These are phyloP conservation scores for Halisarca cf. caerulea DNA, from an alignment of 37 sponge, comb jelly and placozoan species.

Conservation along the genomic window DNA sequence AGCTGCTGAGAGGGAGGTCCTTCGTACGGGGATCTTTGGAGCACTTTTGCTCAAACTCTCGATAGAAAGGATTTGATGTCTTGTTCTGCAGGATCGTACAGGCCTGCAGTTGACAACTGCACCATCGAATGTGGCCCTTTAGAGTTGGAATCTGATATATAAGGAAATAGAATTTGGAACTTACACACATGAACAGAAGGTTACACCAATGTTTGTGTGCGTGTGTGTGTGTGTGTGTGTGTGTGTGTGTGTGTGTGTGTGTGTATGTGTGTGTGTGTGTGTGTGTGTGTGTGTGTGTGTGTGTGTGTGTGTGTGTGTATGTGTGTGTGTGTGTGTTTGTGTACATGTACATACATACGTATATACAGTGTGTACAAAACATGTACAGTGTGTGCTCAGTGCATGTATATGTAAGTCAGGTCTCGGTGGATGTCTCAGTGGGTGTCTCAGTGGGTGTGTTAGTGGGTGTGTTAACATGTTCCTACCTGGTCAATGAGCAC, in stretches of 20 bases:
- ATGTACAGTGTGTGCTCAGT: no score
- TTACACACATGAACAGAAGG: not conserved
- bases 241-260: constrained; percentile 1
- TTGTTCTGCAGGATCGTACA: constrained; percentile 87
- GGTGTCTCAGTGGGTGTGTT: not conserved
- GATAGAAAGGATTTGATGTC: constrained; percentile 54
- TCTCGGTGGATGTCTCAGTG: no score
- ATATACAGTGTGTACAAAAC: no score
- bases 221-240: constrained; percentile 40
- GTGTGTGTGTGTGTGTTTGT: no score
- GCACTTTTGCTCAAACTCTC: constrained; percentile 80
- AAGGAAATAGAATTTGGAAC: not conserved
- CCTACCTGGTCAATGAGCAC: constrained; percentile 32
- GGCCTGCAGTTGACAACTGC: constrained; percentile 86
- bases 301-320: constrained; percentile 36
- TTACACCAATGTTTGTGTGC: constrained; percentile 12
- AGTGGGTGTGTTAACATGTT: not conserved
- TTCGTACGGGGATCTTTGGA: constrained; percentile 68
- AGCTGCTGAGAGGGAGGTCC: constrained; percentile 90
- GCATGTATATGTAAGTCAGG: no score
- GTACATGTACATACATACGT: no score
- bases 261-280: constrained; percentile 17
- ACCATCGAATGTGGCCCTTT: constrained; percentile 81
- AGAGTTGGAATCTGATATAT: constrained; percentile 62
- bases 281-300: constrained; percentile 35